A percentile compares a stretch with the other conserved stretches of the same genome.
phyloP scores from a whole-genome alignment of 2,797 vertebrate species.

The Tapirus indicus region DNA sequence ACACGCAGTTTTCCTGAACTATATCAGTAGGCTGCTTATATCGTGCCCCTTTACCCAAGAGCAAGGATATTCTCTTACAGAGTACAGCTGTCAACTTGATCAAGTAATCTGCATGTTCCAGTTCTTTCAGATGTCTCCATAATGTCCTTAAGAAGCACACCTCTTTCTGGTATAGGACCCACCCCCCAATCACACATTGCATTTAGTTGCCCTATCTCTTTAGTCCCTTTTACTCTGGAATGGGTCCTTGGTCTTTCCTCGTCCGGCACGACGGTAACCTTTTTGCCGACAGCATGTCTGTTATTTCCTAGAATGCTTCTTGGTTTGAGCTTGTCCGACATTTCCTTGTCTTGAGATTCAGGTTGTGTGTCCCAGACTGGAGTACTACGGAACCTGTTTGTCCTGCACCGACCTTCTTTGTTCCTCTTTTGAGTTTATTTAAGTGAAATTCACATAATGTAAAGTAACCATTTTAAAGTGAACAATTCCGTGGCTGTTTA shows the following conservation, averaged over 20 bases:
- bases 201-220: fast-evolving
- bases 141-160: not conserved
- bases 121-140: not conserved
- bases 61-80: too few species aligned
- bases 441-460: not conserved
- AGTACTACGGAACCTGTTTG: fast-evolving
- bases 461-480: not conserved
- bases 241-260: not conserved
- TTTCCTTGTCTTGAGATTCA: not conserved
- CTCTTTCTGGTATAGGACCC: too few species aligned
- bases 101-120: not conserved
- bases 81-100: fast-evolving
- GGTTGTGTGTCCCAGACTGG: not conserved
- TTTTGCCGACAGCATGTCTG: not conserved
- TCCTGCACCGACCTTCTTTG: not conserved
- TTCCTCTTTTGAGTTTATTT: not conserved
- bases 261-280: fast-evolving
- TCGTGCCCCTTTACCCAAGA: fast-evolving
- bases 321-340: fast-evolving
- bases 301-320: not conserved
- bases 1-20: fast-evolving
- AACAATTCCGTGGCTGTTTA: not conserved
- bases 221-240: not conserved
- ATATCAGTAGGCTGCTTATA: fast-evolving
- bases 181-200: too few species aligned